Percentiles rank a stretch among this genome's conserved stretches.
Conservation (phyloP, 2,888 invertebrate species). For the Magallana nippona region DNA sequence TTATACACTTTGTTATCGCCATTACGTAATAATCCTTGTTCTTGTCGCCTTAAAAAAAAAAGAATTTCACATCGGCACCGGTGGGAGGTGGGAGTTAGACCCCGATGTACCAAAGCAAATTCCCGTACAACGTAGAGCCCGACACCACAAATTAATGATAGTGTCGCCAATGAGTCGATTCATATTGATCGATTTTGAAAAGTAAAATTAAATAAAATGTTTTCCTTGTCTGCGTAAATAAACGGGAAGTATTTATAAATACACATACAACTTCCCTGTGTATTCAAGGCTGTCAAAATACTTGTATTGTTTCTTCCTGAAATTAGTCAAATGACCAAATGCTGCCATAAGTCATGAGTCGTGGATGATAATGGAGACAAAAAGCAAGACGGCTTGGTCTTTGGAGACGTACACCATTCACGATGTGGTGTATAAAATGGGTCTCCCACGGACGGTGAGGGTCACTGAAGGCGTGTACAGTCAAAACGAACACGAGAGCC, state of each 20-base stretch:
- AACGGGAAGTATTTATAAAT: neutral
- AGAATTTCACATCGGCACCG: too few species aligned
- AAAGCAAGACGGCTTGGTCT: neutral
- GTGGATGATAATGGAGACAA: neutral
- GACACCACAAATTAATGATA: too few species aligned
- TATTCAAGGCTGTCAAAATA: neutral
- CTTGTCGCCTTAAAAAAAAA: too few species aligned
- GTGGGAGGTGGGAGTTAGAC: too few species aligned
- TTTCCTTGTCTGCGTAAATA: constrained; percentile 7
- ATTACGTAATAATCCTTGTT: too few species aligned
- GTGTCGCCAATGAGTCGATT: neutral
- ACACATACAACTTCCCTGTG: neutral
- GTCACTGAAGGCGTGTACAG: constrained; percentile 23
- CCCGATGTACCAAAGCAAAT: too few species aligned
- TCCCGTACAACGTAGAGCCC: too few species aligned
- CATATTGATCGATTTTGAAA: neutral
- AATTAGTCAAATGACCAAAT: neutral
- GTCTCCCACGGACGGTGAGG: constrained; percentile 16
- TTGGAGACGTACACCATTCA: constrained; percentile 23
- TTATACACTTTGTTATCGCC: too few species aligned
- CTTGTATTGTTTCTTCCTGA: neutral
- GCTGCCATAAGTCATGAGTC: neutral
- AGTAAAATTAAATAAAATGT: neutral
- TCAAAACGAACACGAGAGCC: constrained; percentile 27
- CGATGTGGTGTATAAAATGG: constrained; percentile 34